Evolutionary conservation across 2,888 invertebrate species (phyloP).

Genomic region (Amphiduros pacificus): DNA sequence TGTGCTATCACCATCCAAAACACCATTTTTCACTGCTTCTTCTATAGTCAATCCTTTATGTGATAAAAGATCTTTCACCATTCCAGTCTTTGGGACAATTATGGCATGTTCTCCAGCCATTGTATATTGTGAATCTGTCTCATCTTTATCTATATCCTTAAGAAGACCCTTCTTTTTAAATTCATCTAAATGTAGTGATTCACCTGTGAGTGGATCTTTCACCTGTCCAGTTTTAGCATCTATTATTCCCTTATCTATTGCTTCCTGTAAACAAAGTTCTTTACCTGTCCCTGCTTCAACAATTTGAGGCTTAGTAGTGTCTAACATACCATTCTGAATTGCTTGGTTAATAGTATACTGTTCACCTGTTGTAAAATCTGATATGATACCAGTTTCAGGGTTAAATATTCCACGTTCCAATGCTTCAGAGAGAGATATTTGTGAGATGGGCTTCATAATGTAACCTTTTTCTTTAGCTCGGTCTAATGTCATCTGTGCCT

Average conservation of each 20-base stretch:
- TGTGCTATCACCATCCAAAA: slow-evolving; percentile 8
- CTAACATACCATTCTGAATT: slow-evolving; percentile 71
- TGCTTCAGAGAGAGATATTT: slow-evolving; percentile 47
- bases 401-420: slow-evolving; percentile 48
- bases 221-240: slow-evolving; percentile 5
- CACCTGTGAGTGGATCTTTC: not conserved
- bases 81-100: not conserved
- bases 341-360: slow-evolving; percentile 13
- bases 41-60: slow-evolving; percentile 1
- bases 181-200: too few relatives aligned
- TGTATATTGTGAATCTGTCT: too few relatives aligned
- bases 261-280: not conserved
- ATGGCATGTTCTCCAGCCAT: not conserved
- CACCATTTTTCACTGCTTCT: slow-evolving; percentile 4
- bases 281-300: not conserved
- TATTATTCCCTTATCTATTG: slow-evolving; percentile 5
- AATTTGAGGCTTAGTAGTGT: slow-evolving; percentile 52
- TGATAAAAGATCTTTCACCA: not conserved
- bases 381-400: slow-evolving; percentile 45
- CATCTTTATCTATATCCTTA: too few relatives aligned
- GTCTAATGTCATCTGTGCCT: not conserved
- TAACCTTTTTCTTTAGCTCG: not conserved
- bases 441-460: slow-evolving; percentile 53
- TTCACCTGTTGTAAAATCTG: slow-evolving; percentile 22
- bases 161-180: too few relatives aligned